These are phyloP conservation scores for Metellina segmentata DNA, from an alignment of 2,888 invertebrate species.

Conservation along the genomic window DNA sequence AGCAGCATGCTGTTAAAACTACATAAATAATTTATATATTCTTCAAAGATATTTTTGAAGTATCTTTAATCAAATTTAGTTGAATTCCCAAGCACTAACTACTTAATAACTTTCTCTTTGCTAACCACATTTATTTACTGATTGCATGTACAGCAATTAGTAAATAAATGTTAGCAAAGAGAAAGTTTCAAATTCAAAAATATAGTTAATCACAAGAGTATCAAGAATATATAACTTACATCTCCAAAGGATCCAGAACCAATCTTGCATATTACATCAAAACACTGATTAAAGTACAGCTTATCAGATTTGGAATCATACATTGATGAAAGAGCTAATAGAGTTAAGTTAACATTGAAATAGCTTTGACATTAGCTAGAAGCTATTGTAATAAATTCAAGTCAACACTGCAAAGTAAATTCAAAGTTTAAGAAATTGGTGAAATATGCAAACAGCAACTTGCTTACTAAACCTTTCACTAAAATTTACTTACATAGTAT, in stretches of 20 bases:
- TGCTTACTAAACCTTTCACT: too few species aligned
- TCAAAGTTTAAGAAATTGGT: too few species aligned
- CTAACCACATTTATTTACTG: too few species aligned
- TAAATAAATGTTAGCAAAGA: background rate
- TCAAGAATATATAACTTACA: conserved; percentile 79
- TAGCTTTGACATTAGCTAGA: background rate
- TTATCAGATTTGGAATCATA: conserved; percentile 79
- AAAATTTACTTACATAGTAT: too few species aligned
- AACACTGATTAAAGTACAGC: conserved; percentile 87
- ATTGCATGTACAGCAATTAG: background rate
- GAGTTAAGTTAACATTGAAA: background rate
- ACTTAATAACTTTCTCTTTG: too few species aligned
- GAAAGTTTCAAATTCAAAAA: too few species aligned
- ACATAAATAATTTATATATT: too few species aligned
- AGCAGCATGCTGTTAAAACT: too few species aligned
- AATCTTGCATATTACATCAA: conserved; percentile 84
- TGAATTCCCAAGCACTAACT: background rate
- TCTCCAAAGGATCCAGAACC: conserved; percentile 90
- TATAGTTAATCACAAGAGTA: background rate
- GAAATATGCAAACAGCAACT: too few species aligned
- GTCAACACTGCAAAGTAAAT: too few species aligned
- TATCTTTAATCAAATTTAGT: background rate
- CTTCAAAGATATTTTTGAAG: too few species aligned
- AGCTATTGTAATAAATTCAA: too few species aligned
- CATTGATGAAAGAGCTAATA: conserved; percentile 64